phyloP scores from a whole-genome alignment of 2,888 invertebrate genomes.

The Drosophila eohydei region DNA sequence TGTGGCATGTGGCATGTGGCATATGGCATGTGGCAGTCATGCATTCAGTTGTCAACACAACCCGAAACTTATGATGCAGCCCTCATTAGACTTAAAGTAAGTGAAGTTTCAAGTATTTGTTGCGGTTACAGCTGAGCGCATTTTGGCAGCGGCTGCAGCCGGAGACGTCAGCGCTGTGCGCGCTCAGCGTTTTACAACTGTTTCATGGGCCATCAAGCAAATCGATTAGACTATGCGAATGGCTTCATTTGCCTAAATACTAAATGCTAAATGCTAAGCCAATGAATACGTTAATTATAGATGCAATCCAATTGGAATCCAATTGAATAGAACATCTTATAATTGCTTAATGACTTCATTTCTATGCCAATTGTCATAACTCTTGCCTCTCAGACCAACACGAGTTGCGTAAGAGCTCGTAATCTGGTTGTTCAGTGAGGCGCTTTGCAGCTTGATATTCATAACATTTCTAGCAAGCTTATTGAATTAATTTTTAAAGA shows the following conservation, averaged over 20 bases:
- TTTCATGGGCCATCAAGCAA: conserved; percentile 58
- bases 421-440: neutral
- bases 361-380: conserved; percentile 12
- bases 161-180: conserved; percentile 1
- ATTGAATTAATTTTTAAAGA: neutral
- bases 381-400: neutral
- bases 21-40: conserved; percentile 17
- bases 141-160: conserved; percentile 2
- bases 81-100: conserved; percentile 18
- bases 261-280: conserved; percentile 1
- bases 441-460: neutral
- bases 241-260: conserved; percentile 15
- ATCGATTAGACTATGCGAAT: conserved; percentile 29
- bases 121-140: conserved; percentile 43
- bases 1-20: conserved; percentile 30
- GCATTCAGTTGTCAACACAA: conserved; percentile 60
- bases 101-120: conserved; percentile 23
- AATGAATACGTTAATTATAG: conserved; percentile 23
- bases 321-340: conserved; percentile 1
- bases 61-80: conserved; percentile 22
- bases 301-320: neutral
- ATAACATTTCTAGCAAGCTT: neutral
- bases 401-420: neutral
- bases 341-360: conserved; percentile 10
- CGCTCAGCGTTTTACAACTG: conserved; percentile 37